Evolutionary conservation across 2,113 vertebrate genomes (phyloP), one percentile per base, ranked within the genome.

Genomic region (Pollachius pollachius): DNA sequence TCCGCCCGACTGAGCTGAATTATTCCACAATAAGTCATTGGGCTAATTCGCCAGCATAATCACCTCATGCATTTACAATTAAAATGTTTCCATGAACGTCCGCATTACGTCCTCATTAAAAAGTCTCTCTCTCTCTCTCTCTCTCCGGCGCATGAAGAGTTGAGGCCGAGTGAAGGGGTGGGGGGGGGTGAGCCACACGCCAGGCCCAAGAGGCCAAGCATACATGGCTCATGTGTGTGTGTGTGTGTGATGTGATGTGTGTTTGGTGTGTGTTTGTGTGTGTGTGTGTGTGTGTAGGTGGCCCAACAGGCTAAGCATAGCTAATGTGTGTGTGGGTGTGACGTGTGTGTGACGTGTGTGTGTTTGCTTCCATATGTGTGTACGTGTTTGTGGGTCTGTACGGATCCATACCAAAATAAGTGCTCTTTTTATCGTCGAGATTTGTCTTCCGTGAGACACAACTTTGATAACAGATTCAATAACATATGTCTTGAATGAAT

Each of bases 31-130:
- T 91, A 88, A 91, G 84, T 90, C 85, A 87, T 83, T 72, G 72
- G 83, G 85, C 88, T 91, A 90, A 93, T 92, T 92, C 87, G 85
- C 85, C 79, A 76, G 88, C 81, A 89, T 92, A 91, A 92, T 91
- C 85, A 89, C 87, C 82, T 89, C 88, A 83, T 89, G 87, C 87
- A 91, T 92, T 91, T 90, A 83, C 88, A 92, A 92, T 92, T 89
- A 84, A 87, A 91, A 89, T 89, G 72, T 85, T 86, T 89, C 89
- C 87, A 87, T 84, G 84, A 91, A 86, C 65, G 68, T 71, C 73
- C 59, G 74, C 70, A 67, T 84, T n/a, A 71, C 81, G 83, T 65
- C 68, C 82, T 89, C 78, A 82, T 88, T 85, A 88, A 75, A 83
- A 76, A 85, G 82, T 23, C 21, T 23, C 21, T 23, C 21, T 23